Evolutionary conservation across 2,888 invertebrate genomes (phyloP).

Genomic region (Holacanthella duospinosa): DNA sequence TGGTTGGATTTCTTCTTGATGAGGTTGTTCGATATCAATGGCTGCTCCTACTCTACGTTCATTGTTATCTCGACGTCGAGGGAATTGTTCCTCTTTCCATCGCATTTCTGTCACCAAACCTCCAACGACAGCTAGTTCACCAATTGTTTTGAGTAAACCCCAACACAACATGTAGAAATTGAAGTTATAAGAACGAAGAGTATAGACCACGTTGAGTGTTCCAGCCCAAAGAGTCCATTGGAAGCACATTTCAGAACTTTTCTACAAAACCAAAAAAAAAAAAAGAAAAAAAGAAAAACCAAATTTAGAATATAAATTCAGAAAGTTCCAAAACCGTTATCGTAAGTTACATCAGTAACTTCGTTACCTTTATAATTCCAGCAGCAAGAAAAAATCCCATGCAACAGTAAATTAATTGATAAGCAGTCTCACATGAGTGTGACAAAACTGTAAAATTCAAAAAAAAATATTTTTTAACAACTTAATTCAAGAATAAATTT

Average conservation of each 20-base stretch:
- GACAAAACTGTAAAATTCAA: not conserved
- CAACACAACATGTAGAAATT: not conserved
- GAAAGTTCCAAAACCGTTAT: no score
- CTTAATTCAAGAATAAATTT: no score
- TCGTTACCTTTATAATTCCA: not conserved
- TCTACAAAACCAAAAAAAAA: not conserved
- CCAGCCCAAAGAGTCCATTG: not conserved
- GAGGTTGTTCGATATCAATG: no score
- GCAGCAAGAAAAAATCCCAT: not conserved
- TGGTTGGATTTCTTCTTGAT: not conserved
- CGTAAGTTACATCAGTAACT: no score
- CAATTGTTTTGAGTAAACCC: not conserved
- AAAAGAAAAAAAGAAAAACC: not conserved
- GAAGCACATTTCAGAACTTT: not conserved
- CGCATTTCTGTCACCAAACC: not conserved
- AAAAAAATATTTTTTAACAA: no score
- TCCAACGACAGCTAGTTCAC: not conserved
- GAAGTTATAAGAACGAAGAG: not conserved
- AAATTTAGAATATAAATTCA: not conserved
- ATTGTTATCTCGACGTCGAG: not conserved
- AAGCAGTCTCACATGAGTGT: not conserved
- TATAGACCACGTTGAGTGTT: not conserved
- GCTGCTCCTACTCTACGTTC: no score
- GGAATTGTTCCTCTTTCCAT: not conserved
- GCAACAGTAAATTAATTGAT: not conserved